Evolutionary conservation across 2,888 invertebrate species (phyloP).

Genomic region (Netelia virgata): DNA sequence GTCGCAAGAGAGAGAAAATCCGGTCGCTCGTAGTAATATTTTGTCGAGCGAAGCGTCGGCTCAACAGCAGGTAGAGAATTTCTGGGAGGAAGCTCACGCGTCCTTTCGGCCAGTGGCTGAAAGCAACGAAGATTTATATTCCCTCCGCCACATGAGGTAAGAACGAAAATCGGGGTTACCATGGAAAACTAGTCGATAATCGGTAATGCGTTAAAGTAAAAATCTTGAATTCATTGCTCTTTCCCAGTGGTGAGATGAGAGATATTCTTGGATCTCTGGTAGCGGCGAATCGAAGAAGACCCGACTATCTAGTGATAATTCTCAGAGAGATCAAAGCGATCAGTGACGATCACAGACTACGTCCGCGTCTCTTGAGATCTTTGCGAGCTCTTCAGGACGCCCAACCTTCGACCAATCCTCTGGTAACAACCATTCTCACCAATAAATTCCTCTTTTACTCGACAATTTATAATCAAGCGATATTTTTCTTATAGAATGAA

Average conservation of each 20-base stretch:
- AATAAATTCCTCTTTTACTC: not conserved
- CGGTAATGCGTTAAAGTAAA: not conserved
- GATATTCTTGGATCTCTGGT: conserved; percentile 77
- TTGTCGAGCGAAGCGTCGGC: conserved; percentile 75
- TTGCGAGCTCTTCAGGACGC: conserved; percentile 76
- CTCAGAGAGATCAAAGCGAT: conserved; percentile 78
- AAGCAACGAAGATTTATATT: conserved; percentile 74
- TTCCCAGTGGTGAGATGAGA: conserved; percentile 77
- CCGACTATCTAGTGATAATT: conserved; percentile 78
- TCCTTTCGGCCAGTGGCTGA: conserved; percentile 74
- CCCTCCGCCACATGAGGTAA: conserved; percentile 76
- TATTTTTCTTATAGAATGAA: conserved; percentile 74
- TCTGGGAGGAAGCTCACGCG: conserved; percentile 79
- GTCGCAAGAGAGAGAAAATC: conserved; percentile 76
- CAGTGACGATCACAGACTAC: conserved; percentile 78
- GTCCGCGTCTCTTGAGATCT: conserved; percentile 77
- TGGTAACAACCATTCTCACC: conserved; percentile 71
- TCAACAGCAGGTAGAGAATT: conserved; percentile 78
- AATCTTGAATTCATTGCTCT: not conserved
- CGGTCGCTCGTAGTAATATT: conserved; percentile 76
- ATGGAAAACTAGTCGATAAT: not conserved
- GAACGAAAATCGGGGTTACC: not conserved
- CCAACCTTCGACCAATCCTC: conserved; percentile 75
- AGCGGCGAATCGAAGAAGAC: conserved; percentile 75
- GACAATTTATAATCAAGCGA: conserved; percentile 40